These are phyloP conservation scores for Varanus salvator DNA, from an alignment of 2,113 vertebrate genomes.

Conservation along the genomic window DNA sequence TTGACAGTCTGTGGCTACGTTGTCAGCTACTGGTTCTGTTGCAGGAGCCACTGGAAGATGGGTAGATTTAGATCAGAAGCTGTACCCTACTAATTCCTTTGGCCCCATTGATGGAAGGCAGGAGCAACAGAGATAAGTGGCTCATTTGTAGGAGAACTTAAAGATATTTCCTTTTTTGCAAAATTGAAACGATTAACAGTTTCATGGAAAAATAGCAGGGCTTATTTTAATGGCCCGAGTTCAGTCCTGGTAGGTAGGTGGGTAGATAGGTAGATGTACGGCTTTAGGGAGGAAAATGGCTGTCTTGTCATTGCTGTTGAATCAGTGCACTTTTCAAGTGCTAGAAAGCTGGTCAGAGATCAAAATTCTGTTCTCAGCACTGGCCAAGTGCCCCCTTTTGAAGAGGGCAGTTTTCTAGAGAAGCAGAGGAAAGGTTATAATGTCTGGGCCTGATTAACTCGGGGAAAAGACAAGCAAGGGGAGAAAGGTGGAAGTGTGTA, in stretches of 20 bases:
- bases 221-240: neutral
- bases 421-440: too few relatives aligned
- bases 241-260: too few relatives aligned
- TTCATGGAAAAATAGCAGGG: neutral
- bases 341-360: neutral
- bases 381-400: neutral
- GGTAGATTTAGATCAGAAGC: neutral
- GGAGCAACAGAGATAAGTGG: neutral
- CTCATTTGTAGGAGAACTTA: neutral
- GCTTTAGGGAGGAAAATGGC: too few relatives aligned
- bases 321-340: too few relatives aligned
- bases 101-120: neutral
- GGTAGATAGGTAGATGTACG: too few relatives aligned
- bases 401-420: neutral
- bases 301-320: neutral
- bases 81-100: neutral
- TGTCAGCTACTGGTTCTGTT: neutral
- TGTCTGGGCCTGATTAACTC: too few relatives aligned
- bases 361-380: neutral
- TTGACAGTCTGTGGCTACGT: constrained; percentile 46
- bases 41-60: neutral
- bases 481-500: too few relatives aligned
- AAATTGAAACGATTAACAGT: neutral
- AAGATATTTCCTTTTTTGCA: constrained; percentile 20
- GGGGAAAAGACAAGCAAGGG: too few relatives aligned